Base-by-base conservation (phyloP, 1,140 invertebrate genomes). In the Steinernema khuongi region DNA sequence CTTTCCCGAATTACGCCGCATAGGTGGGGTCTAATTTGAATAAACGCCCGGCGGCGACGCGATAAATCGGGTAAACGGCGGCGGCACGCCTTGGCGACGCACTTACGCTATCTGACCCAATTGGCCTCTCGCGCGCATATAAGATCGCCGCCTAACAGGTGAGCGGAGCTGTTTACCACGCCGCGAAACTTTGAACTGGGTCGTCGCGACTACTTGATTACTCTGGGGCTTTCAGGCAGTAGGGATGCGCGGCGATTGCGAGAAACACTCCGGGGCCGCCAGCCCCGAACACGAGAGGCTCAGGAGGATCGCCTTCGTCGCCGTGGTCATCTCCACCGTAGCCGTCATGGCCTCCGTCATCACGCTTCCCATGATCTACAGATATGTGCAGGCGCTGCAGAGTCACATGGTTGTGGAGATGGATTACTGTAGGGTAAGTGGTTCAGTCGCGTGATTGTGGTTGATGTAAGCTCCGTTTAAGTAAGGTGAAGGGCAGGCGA, bases 301-400 rank as follows among this genome's bases (percentile, higher is more conserved):
- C 7, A 32, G 72, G 60, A 73, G 68, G 26, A 71, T 71, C 29
- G 75, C 75, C 0, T 76, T 76, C 29, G 22, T 76, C 30, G 74
- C 75, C 17, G 75, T 76, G 1, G 75, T 68, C 1, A 66, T 76
- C 31, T 68, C 72, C 11, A 76, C 75, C 2, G 66, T 73, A 2
- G 75, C 72, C 0, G 75, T 74, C 1, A 44, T 76, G 31, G 71
- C 66, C 17, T 76, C 75, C 11, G 75, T 76, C 0, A 31, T 76
- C 28, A 74, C 72, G 66, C 72, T 76, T 19, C 75, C 75, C 2
- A 41, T 76, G 31, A 70, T 76, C 60, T 76, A 76, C 31, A 74
- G 69, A 44, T 76, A 76, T 31, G 75, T 76, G 28, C 75, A 76
- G 67, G 36, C 43, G 18, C 32, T 76, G 14, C 72, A 76, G 36